A percentile compares a stretch with the other conserved stretches of the same genome.
Evolutionary conservation across 2,113 vertebrate species (phyloP).

Genomic region (Phasianus colchicus): DNA sequence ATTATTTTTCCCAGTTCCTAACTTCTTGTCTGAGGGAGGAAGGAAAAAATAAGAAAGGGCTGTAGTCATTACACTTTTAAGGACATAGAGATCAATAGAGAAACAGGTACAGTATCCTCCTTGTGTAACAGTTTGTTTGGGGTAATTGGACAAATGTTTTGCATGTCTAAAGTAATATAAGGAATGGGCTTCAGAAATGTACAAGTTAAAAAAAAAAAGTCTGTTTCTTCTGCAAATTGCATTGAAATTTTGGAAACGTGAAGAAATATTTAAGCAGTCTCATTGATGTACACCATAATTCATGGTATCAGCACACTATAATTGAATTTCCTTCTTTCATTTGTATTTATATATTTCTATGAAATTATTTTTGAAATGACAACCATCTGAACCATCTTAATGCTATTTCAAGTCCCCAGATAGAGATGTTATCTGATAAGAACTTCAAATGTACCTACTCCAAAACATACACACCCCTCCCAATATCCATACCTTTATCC

Average conservation of each 20-base stretch:
- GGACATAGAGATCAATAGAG: background rate
- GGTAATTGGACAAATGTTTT: background rate
- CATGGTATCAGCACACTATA: background rate
- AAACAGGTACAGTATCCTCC: background rate
- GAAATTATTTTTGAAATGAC: background rate
- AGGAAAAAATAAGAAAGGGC: background rate
- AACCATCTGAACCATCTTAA: background rate
- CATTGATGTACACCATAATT: background rate
- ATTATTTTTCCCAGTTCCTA: background rate
- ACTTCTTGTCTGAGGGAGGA: background rate
- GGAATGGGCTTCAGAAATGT: background rate
- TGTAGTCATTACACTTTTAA: background rate
- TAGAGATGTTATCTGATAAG: background rate
- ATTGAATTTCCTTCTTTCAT: background rate
- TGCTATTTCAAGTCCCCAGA: background rate
- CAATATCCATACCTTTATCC: constrained; percentile 76
- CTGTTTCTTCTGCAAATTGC: background rate
- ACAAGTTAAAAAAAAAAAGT: background rate
- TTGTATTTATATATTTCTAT: background rate
- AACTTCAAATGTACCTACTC: background rate
- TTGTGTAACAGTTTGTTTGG: background rate
- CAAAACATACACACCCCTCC: background rate
- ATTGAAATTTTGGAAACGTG: background rate
- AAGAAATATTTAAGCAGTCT: background rate
- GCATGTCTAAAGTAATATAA: background rate